These are phyloP conservation scores for Macrosoma leucophasiata DNA, from an alignment of 2,888 invertebrate species.

Conservation along the genomic window DNA sequence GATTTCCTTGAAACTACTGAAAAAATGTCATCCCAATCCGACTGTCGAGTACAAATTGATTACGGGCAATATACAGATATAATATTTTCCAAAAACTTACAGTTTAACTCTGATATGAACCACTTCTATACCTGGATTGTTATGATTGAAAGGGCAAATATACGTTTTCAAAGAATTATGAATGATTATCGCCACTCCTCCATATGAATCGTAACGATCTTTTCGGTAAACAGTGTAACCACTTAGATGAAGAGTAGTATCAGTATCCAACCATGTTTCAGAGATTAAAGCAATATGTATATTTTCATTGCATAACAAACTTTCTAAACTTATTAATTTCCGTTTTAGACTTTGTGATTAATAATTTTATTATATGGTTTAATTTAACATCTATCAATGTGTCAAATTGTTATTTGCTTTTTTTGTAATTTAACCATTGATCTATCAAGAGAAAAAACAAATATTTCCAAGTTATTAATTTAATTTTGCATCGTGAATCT, in stretches of 20 bases:
- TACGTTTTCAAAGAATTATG: conserved; percentile 14
- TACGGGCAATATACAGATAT: conserved; percentile 17
- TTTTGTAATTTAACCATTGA: too few relatives aligned
- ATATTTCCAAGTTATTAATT: too few relatives aligned
- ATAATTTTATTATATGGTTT: too few relatives aligned
- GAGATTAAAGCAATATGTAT: conserved; percentile 17
- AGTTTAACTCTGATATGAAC: conserved; percentile 8
- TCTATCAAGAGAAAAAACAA: too few relatives aligned
- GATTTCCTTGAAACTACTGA: conserved; percentile 1
- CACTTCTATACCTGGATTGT: conserved; percentile 15
- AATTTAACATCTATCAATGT: too few relatives aligned
- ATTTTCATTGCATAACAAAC: conserved; percentile 9
- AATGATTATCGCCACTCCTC: conserved; percentile 16
- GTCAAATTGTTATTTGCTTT: too few relatives aligned
- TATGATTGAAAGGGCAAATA: background rate
- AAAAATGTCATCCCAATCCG: conserved; percentile 5
- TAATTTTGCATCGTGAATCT: too few relatives aligned
- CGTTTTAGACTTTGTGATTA: conserved; percentile 6
- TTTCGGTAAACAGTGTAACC: conserved; percentile 15
- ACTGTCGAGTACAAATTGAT: background rate
- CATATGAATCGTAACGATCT: conserved; percentile 14
- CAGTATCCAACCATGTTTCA: conserved; percentile 18
- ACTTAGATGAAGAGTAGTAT: conserved; percentile 1
- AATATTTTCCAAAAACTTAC: conserved; percentile 8
- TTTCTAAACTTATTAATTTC: conserved; percentile 3